These are phyloP conservation scores for Pempheris klunzingeri DNA, from an alignment of 2,797 vertebrate genomes.

Conservation along the genomic window DNA sequence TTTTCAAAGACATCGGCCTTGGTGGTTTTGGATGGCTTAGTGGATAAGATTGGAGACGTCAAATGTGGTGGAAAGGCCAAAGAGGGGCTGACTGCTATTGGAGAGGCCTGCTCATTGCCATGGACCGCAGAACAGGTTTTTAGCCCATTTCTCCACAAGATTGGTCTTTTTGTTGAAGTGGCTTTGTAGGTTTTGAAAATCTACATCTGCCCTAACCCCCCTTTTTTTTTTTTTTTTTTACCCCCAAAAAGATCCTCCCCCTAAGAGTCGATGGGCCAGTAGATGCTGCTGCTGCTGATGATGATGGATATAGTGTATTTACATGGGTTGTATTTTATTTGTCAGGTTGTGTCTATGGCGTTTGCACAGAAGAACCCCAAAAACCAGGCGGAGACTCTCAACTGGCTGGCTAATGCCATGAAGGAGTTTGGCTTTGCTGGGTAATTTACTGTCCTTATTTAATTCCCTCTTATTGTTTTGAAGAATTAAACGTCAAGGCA, in stretches of 20 bases:
- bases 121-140: conserved; percentile 98
- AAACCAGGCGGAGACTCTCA: conserved; percentile 97
- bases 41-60: conserved; percentile 96
- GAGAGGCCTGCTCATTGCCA: conserved; percentile 91
- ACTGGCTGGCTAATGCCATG: conserved; percentile 97
- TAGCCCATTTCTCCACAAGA: not conserved
- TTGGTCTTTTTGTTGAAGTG: not conserved
- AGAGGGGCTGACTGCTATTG: conserved; percentile 94
- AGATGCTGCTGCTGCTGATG: not conserved
- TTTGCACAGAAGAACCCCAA: conserved; percentile 99
- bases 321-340: conserved; percentile 4
- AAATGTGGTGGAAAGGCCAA: conserved; percentile 97
- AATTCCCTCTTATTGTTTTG: not conserved
- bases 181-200: no score
- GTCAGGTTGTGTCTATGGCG: conserved; percentile 92
- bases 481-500: not conserved
- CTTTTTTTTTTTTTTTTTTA: no score
- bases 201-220: no score
- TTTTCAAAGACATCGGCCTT: conserved; percentile 96
- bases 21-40: conserved; percentile 93
- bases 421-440: conserved; percentile 98
- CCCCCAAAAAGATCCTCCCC: no score
- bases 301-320: not conserved
- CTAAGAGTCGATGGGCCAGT: not conserved
- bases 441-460: conserved; percentile 75